Evolutionary conservation across 2,113 vertebrate species (phyloP).

Genomic region (Epinephelus lanceolatus): DNA sequence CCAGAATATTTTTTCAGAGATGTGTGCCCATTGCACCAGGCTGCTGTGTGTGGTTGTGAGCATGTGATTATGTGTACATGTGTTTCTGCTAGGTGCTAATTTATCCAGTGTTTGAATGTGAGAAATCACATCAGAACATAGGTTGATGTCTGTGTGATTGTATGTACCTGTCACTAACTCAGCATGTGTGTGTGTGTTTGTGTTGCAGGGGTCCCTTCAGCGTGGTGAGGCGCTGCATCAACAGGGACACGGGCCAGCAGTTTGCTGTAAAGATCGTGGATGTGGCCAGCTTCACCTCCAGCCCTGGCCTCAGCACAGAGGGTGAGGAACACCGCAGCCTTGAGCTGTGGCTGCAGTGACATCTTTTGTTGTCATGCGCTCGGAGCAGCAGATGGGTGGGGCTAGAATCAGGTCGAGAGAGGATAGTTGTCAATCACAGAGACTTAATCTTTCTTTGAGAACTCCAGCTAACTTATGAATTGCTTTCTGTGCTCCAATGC

Average conservation of each 20-base stretch:
- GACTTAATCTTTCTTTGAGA: background rate
- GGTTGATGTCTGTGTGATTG: background rate
- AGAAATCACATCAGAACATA: background rate
- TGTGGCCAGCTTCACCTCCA: conserved; percentile 99
- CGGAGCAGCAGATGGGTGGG: conserved; percentile 39
- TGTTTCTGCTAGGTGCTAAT: conserved; percentile 1
- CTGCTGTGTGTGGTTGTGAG: conserved; percentile 3
- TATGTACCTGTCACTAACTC: background rate
- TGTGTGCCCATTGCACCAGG: conserved; percentile 14
- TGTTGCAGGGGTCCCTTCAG: conserved; percentile 96
- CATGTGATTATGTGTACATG: background rate
- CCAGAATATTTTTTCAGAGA: conserved; percentile 35
- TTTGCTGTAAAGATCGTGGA: conserved; percentile 99
- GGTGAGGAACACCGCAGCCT: conserved; percentile 84
- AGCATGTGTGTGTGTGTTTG: conserved; percentile 36
- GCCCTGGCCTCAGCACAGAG: conserved; percentile 99
- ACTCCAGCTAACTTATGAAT: too few relatives aligned
- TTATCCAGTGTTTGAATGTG: background rate
- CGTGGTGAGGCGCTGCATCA: conserved; percentile 98
- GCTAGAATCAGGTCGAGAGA: conserved; percentile 27
- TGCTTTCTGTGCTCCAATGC: background rate
- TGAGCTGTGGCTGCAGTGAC: background rate
- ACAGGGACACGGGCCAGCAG: conserved; percentile 98
- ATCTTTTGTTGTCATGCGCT: background rate
- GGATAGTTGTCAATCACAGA: conserved; percentile 3